Evolutionary conservation across 2,888 invertebrate genomes (phyloP), one percentile per base, ranked within the genome.

Genomic region (Cybosia mesomella): DNA sequence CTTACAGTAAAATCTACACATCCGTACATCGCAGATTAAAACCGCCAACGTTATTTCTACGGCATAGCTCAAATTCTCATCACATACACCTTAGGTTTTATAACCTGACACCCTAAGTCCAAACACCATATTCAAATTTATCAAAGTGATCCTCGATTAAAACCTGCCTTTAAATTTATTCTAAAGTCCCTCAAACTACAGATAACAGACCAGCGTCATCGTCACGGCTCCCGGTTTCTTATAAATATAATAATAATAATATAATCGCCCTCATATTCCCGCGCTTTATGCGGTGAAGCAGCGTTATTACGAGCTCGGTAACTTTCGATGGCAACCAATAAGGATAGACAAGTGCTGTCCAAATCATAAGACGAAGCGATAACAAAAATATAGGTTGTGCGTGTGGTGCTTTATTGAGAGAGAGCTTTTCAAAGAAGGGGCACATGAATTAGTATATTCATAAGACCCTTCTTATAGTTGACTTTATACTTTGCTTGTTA

Each of bases 221-320:
- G 58, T 55, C 71, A 62, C 70, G 68, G 66, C 22, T 24, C 24
- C 36, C 57, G 28, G 58, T n/a, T 55, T 18, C 55, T 28, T n/a
- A 70, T 61, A 68, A 66, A 67, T 71, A 34, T 70, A n/a, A 32
- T 32, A 49, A 32, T 32, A 49, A 62, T 67, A 72, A 63, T 72
- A 70, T 72, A 72, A 77, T 77, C 73, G 64, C 63, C 69, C 69
- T 69, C 65, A 71, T 72, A 32, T 73, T 53, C 39, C 53, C 58
- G 72, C 72, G 71, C 67, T 80, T 73, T 80, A 77, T 80, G 77
- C 64, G 70, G 75, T 72, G 72, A 75, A 71, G 77, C 77, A 77
- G 71, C 72, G 73, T 74, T 75, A 72, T 75, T 73, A 75, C 66
- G 64, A 69, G 72, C 55, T 68, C 59, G 72, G 60, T 39, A 68